Evolutionary conservation across 1,140 invertebrate species (phyloP).

Genomic region (Dreissena polymorpha): DNA sequence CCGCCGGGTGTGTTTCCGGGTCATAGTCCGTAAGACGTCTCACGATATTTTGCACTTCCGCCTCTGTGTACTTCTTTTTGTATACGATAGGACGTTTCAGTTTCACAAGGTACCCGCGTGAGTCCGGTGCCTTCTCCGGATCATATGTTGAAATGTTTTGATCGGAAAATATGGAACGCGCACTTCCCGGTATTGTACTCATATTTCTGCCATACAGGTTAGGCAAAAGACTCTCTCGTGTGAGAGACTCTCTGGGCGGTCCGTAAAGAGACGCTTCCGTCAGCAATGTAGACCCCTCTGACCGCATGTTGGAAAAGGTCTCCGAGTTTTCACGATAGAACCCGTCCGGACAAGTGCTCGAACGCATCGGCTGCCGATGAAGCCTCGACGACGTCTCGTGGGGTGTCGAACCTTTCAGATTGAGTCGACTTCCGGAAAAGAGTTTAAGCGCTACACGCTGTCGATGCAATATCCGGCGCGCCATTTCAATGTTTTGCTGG

Average conservation of each 20-base stretch:
- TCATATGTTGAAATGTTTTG: constrained; percentile 19
- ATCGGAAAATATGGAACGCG: constrained; percentile 7
- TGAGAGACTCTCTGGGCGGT: neutral
- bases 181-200: constrained; percentile 44
- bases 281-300: constrained; percentile 24
- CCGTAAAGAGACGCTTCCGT: constrained; percentile 49
- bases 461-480: constrained; percentile 46
- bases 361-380: constrained; percentile 31
- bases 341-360: constrained; percentile 27
- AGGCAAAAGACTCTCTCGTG: constrained; percentile 1
- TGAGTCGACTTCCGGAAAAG: constrained; percentile 45
- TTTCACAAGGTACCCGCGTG: constrained; percentile 35
- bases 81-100: constrained; percentile 48
- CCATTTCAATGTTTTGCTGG: constrained; percentile 46
- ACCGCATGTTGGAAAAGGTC: constrained; percentile 29
- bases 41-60: constrained; percentile 44
- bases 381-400: constrained; percentile 40
- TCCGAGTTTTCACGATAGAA: constrained; percentile 36
- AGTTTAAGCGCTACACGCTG: constrained; percentile 37
- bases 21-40: constrained; percentile 47
- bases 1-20: constrained; percentile 33
- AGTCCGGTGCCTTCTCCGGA: constrained; percentile 46
- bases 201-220: constrained; percentile 11
- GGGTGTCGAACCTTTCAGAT: constrained; percentile 33
- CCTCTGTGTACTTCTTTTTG: constrained; percentile 50